phyloP scores from a whole-genome alignment of 2,113 vertebrate genomes.

The Sigmodon hispidus region DNA sequence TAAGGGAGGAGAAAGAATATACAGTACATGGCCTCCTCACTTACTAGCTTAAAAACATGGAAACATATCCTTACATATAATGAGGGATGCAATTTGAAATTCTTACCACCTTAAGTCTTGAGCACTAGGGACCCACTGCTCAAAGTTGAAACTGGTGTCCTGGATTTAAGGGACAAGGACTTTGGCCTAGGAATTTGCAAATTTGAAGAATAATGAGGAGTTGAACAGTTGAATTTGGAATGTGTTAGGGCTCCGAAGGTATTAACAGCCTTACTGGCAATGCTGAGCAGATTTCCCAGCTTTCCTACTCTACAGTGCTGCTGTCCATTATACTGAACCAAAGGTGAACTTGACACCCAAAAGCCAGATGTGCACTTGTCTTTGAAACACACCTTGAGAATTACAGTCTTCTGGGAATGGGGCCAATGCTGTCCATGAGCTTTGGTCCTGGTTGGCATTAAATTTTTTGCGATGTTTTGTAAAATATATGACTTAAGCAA shows the following conservation, averaged over 20 bases:
- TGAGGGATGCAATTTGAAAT: slow-evolving; percentile 34
- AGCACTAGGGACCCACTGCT: background rate
- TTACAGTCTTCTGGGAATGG: slow-evolving; percentile 25
- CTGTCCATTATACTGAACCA: background rate
- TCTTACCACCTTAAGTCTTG: slow-evolving; percentile 22
- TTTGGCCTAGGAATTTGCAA: background rate
- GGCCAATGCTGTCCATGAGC: slow-evolving; percentile 24
- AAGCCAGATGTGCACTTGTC: slow-evolving; percentile 2
- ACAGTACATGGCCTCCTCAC: background rate
- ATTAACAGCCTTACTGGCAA: background rate
- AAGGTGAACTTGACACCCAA: background rate
- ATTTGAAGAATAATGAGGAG: background rate
- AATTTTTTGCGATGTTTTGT: slow-evolving; percentile 50
- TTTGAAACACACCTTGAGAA: slow-evolving; percentile 59
- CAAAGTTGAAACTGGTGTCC: background rate
- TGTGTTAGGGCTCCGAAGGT: background rate
- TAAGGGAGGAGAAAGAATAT: background rate
- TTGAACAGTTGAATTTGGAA: slow-evolving; percentile 31
- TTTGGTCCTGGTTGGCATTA: slow-evolving; percentile 38
- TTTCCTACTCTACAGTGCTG: background rate
- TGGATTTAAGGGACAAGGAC: slow-evolving; percentile 11
- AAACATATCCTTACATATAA: background rate
- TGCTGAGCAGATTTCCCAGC: background rate
- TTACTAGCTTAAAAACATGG: background rate
- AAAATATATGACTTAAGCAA: slow-evolving; percentile 6